Evolutionary conservation across 2,797 vertebrate species (phyloP).

Genomic region (Enteromius afrohamiltoni): DNA sequence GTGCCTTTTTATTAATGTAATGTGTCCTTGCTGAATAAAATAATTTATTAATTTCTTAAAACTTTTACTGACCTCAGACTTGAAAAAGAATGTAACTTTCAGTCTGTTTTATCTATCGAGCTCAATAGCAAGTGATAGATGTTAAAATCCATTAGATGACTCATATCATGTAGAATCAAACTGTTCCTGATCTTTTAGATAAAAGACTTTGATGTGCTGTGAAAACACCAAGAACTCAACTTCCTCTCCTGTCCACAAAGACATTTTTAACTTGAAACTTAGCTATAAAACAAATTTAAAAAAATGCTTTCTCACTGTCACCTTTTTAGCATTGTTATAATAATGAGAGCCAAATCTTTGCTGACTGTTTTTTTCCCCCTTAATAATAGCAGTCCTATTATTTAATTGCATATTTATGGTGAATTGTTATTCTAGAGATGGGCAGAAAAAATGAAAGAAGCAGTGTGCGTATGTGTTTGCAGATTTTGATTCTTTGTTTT

Average conservation of each 20-base stretch:
- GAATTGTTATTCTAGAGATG: conserved; percentile 11
- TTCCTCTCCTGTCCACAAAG: neutral
- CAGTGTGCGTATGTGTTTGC: neutral
- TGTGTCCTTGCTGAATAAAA: neutral
- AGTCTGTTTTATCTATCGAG: neutral
- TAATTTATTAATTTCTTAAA: neutral
- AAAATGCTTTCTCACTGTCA: conserved; percentile 8
- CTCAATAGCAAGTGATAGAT: neutral
- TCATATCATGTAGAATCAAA: neutral
- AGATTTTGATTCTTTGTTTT: conserved; percentile 65
- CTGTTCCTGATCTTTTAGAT: neutral
- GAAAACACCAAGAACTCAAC: neutral
- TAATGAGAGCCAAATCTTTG: conserved; percentile 33
- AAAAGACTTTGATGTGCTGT: neutral
- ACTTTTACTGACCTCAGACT: neutral
- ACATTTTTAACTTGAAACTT: neutral
- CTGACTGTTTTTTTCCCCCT: conserved; percentile 13
- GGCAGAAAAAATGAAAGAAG: conserved; percentile 6
- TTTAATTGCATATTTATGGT: conserved; percentile 24
- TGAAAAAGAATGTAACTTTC: neutral
- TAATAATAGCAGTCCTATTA: neutral
- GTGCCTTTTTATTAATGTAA: neutral
- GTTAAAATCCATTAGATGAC: conserved; percentile 1
- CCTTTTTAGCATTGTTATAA: conserved; percentile 35
- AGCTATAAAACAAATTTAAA: too few relatives aligned